phyloP scores from a whole-genome alignment of 2,888 invertebrate species.

The Crematogaster levior region DNA sequence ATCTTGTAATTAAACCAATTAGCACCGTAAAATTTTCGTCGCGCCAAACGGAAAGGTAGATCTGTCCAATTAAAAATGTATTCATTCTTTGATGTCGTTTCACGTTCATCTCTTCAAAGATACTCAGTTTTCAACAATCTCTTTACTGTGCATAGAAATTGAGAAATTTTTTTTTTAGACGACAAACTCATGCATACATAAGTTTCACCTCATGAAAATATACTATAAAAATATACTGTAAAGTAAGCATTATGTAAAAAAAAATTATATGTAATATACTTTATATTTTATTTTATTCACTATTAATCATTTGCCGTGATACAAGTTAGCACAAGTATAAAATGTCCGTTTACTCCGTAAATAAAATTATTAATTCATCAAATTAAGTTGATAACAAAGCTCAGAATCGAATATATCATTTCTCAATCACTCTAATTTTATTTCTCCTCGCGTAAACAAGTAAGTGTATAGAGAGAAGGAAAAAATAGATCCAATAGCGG shows the following conservation, averaged over 20 bases:
- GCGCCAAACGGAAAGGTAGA: conserved; percentile 2
- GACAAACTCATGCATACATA: not conserved
- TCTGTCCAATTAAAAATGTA: not conserved
- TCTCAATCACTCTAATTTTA: not conserved
- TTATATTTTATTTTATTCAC: conserved; percentile 2
- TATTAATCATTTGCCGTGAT: not conserved
- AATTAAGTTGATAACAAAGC: not conserved
- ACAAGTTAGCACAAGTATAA: not conserved
- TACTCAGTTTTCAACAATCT: not conserved
- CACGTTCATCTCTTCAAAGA: not conserved
- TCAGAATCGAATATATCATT: not conserved
- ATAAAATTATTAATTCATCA: conserved; percentile 4
- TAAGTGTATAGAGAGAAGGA: not conserved
- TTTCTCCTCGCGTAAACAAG: not conserved
- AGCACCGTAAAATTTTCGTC: conserved; percentile 3
- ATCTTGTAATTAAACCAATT: conserved; percentile 37
- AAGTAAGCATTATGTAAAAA: not conserved
- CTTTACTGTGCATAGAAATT: not conserved
- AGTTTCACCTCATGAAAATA: not conserved
- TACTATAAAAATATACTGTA: not conserved
- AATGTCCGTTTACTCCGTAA: not conserved
- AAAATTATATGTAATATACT: too few species aligned
- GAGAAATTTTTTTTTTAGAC: not conserved
- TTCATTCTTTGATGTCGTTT: not conserved
- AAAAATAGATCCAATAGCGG: conserved; percentile 13